These are phyloP conservation scores for Scrobipalpa atriplicella DNA, from an alignment of 2,888 invertebrate genomes.

Conservation along the genomic window DNA sequence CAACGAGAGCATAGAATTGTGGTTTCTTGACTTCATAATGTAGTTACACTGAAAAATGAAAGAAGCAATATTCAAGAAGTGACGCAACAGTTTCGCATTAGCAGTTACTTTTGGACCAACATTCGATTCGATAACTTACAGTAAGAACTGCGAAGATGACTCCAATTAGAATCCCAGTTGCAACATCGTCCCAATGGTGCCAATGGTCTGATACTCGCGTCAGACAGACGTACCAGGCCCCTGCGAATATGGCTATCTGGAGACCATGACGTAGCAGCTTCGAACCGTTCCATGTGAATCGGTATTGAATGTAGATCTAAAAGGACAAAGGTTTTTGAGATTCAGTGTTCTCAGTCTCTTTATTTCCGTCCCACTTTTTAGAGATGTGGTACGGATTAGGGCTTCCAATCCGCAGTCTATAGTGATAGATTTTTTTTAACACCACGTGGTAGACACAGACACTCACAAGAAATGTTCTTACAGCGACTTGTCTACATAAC, in stretches of 20 bases:
- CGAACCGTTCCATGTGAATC: slow-evolving; percentile 88
- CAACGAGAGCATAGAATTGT: too few relatives aligned
- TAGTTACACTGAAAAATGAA: too few relatives aligned
- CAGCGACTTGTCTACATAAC: too few relatives aligned
- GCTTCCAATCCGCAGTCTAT: too few relatives aligned
- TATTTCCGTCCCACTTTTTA: too few relatives aligned
- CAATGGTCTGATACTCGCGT: slow-evolving; percentile 93
- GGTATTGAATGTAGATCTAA: slow-evolving; percentile 90
- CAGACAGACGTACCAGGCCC: slow-evolving; percentile 89
- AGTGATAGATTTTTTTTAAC: too few relatives aligned
- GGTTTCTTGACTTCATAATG: too few relatives aligned
- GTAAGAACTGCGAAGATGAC: slow-evolving; percentile 78
- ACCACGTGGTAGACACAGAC: too few relatives aligned
- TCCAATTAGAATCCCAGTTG: slow-evolving; percentile 87
- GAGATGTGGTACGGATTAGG: too few relatives aligned
- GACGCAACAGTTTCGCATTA: not conserved
- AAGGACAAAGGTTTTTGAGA: slow-evolving; percentile 29
- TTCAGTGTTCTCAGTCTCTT: too few relatives aligned
- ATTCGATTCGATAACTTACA: slow-evolving; percentile 47
- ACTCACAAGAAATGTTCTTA: too few relatives aligned
- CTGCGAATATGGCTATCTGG: slow-evolving; percentile 86
- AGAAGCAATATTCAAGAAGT: not conserved
- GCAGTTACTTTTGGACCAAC: not conserved
- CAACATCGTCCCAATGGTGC: slow-evolving; percentile 96
- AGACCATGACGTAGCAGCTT: slow-evolving; percentile 88